These are phyloP conservation scores for Drosophila dives DNA, from an alignment of 2,888 invertebrate genomes.

Conservation along the genomic window DNA sequence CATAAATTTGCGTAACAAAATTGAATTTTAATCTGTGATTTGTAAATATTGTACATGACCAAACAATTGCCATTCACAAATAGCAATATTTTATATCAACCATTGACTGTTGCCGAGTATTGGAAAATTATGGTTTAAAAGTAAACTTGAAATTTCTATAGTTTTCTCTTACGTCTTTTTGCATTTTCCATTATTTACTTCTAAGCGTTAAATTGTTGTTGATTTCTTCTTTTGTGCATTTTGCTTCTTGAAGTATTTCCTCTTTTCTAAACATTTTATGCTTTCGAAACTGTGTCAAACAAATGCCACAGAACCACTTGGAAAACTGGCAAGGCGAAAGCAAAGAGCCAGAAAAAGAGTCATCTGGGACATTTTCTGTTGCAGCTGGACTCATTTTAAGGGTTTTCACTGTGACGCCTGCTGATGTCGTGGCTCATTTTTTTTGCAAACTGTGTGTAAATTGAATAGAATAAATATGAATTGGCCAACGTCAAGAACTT, in stretches of 20 bases:
- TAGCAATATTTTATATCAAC: neutral
- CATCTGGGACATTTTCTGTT: constrained; percentile 35
- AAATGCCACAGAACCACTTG: constrained; percentile 14
- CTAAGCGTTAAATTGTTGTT: neutral
- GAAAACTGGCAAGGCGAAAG: constrained; percentile 5
- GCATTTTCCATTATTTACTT: neutral
- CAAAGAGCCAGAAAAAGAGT: constrained; percentile 27
- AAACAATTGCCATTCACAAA: neutral
- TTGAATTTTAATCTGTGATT: constrained; percentile 49
- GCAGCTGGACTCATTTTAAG: constrained; percentile 33
- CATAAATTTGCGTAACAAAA: constrained; percentile 53
- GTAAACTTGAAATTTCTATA: neutral
- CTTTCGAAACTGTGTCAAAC: constrained; percentile 12
- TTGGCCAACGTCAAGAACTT: constrained; percentile 27
- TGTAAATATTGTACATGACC: neutral
- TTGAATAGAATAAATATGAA: constrained; percentile 55
- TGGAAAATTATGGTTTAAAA: neutral
- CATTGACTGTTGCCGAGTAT: neutral
- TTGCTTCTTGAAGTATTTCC: neutral
- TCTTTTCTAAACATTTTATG: neutral
- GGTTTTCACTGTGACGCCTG: constrained; percentile 10
- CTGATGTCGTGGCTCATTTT: constrained; percentile 25
- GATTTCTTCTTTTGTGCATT: neutral
- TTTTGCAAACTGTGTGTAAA: constrained; percentile 34
- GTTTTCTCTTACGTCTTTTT: neutral